A percentile compares a stretch with the other conserved stretches of the same genome.
phyloP scores from a whole-genome alignment of 2,113 vertebrate genomes.

The Sialia sialis region DNA sequence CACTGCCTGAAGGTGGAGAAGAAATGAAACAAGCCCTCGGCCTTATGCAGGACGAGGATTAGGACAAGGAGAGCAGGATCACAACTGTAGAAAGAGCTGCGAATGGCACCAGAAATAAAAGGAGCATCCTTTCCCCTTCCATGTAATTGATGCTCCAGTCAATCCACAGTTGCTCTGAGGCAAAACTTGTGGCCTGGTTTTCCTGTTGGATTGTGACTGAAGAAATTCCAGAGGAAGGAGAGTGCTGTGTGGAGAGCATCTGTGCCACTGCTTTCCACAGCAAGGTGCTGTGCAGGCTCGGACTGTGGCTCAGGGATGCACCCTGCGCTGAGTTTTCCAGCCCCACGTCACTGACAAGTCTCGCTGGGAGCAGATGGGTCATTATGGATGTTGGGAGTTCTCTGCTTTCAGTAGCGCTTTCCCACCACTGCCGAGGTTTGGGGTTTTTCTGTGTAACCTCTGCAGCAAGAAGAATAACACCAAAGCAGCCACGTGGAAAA shows the following conservation, averaged over 20 bases:
- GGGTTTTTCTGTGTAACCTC: background rate
- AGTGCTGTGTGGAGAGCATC: background rate
- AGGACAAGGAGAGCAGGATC: background rate
- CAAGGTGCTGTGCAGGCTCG: background rate
- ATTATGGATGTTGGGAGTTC: background rate
- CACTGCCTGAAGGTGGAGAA: background rate
- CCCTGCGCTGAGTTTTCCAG: background rate
- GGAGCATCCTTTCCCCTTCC: background rate
- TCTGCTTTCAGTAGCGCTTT: background rate
- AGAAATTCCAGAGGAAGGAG: background rate
- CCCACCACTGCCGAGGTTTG: background rate
- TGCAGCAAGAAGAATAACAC: background rate
- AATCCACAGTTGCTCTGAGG: background rate
- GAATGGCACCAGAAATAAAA: background rate
- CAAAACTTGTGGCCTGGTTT: background rate
- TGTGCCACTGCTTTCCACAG: background rate
- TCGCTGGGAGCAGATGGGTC: fast-evolving
- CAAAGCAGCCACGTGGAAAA: background rate
- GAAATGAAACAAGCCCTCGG: fast-evolving
- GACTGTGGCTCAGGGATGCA: background rate
- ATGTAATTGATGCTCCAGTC: background rate
- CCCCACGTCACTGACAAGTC: fast-evolving
- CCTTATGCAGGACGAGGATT: background rate
- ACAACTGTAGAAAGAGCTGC: background rate
- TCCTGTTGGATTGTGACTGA: background rate